Evolutionary conservation across 2,888 invertebrate species (phyloP), one percentile per base, ranked within the genome.

Genomic region (Trachelus troglodyta): DNA sequence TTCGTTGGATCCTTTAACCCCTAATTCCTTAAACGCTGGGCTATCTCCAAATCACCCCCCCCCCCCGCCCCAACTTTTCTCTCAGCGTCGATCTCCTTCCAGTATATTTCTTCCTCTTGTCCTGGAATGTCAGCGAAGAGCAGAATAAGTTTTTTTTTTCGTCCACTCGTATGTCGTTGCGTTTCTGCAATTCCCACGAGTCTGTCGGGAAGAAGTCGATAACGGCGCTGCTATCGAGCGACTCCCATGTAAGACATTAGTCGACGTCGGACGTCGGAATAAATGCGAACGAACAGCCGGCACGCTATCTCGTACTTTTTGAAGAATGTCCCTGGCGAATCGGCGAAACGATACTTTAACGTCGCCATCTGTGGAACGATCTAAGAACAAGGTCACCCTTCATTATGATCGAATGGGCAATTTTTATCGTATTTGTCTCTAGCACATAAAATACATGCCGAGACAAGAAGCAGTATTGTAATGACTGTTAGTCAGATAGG

Each of bases 321-420:
- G 80, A 79, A 75, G 81, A 80, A 81, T 81, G 81, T 83, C 81
- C 23, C 40, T 56, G 79, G 80, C 76, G 80, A 81, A 80, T 82
- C 82, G 81, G 79, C 81, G 80, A 81, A 82, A 80, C 82, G 82
- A 82, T 82, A 81, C 81, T 84, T 84, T 81, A 81, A 82, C 78
- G 81, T 83, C 81, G 79, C 82, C 82, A 82, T 82, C 23, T 56
- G 40, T 23, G 40, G 40, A 56, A 9, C 40, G 40, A 56, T 56
- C 40, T 56, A 56, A 23, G 40, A 56, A 56, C 40, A 56, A 56
- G 40, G 40, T 56, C 40, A 23, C 40, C 40, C 40, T 56, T 56
- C 40, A 23, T 56, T 56, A 56, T 56, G 40, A 56, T 1, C 40
- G 40, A 56, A 56, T 56, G 40, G 40, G 40, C 40, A 15, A 56